These are phyloP conservation scores for Psilopsiagon aurifrons DNA, from an alignment of 2,113 vertebrate genomes.

Conservation along the genomic window DNA sequence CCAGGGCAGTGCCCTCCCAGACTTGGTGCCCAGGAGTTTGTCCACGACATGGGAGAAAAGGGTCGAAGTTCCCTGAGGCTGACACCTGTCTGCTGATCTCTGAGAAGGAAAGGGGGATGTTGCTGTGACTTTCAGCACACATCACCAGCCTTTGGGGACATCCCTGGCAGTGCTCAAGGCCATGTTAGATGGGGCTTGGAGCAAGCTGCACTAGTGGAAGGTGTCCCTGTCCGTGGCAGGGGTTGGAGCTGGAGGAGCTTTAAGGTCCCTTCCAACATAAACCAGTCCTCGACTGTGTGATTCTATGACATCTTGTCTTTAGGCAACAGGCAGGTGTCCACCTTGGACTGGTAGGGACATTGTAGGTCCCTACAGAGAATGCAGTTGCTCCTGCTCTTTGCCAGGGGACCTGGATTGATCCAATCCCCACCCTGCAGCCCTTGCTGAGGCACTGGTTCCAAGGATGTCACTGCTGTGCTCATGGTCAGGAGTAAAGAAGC, in stretches of 20 bases:
- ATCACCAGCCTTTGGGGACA: neutral
- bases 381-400: neutral
- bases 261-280: neutral
- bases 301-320: neutral
- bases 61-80: neutral
- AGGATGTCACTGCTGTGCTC: accelerated
- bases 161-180: neutral
- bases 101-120: neutral
- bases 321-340: neutral
- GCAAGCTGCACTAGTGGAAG: neutral
- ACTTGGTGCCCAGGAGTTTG: neutral
- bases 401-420: neutral
- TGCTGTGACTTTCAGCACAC: neutral
- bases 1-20: neutral
- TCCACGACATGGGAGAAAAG: neutral
- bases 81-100: neutral
- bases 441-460: neutral
- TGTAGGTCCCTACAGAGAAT: neutral
- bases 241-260: neutral
- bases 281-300: neutral
- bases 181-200: neutral
- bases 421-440: neutral
- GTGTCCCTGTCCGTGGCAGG: neutral
- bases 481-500: neutral
- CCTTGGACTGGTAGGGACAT: neutral